Evolutionary conservation across 2,888 invertebrate genomes (phyloP), one percentile per base, ranked within the genome.

Genomic region (Fragum fragum): DNA sequence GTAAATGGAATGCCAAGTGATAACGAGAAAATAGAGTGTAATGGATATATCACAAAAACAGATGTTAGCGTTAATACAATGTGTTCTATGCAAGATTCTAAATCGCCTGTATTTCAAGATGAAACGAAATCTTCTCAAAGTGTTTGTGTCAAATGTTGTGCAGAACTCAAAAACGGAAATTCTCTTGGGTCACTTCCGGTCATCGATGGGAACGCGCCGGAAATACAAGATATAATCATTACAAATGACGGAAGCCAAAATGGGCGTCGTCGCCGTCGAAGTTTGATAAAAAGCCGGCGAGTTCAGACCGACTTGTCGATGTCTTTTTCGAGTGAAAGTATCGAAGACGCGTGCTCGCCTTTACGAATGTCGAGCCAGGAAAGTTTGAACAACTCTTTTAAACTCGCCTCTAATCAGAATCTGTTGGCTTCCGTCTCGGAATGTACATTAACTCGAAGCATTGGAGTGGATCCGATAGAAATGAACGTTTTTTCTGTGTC

Each of bases 91-190:
- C 42, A 36, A 26, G 79, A 79, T 39, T 75, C 79, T 47, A 75
- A 74, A 63, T 26, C 47, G 11, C 14, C 11, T n/a, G 23, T 71
- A 53, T 63, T 66, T 53, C 6, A 21, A 14, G 36, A 59, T 3
- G 87, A 82, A n/a, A 86, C 85, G 3, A 71, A 59, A 1, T 76
- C 77, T 11, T 74, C 74, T 21, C 80, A 83, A 9, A 75, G 85
- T 29, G 87, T 87, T 14, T 89, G 89, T 83, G 86, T 87, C 7
- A 82, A 84, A 63, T 89, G 89, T 73, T 82, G 82, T 71, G 88
- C 87, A 18, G 84, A 89, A 75, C 57, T 88, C 11, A 85, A 87
- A 66, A 87, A 87, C 21, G 86, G 83, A 32, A 73, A 76, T 53
- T 72, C 71, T n/a, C 68, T 77, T n/a, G 78, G 84, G 18, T 83